Conservation (phyloP, 1,140 invertebrate species). For the Drosophila sp. region DNA sequence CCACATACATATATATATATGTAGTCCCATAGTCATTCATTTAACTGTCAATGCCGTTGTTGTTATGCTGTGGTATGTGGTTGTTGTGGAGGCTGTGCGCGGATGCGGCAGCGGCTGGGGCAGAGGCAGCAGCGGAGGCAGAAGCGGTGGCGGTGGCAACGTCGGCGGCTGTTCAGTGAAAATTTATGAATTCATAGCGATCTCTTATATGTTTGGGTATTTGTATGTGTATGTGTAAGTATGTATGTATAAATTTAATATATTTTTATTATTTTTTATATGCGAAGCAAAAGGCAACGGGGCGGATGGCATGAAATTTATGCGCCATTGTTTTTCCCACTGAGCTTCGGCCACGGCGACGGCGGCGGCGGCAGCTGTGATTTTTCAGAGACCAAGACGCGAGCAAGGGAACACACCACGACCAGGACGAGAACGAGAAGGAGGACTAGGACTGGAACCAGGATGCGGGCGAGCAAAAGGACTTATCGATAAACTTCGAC, state of each 20-base stretch:
- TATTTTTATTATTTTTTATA: conserved; percentile 62
- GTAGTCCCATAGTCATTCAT: conserved; percentile 54
- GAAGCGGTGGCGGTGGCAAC: neutral
- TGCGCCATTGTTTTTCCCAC: conserved; percentile 39
- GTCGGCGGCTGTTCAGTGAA: conserved; percentile 37
- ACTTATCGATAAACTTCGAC: conserved; percentile 73
- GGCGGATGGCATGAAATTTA: conserved; percentile 49
- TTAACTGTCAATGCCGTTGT: conserved; percentile 71
- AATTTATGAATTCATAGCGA: conserved; percentile 69
- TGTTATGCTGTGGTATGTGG: conserved; percentile 63
- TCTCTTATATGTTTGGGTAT: conserved; percentile 49
- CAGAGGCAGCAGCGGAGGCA: conserved; percentile 8
- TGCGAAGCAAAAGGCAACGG: conserved; percentile 27
- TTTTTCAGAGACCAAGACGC: conserved; percentile 8
- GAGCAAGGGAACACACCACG: conserved; percentile 20
- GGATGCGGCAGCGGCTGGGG: conserved; percentile 18
- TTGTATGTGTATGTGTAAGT: conserved; percentile 56
- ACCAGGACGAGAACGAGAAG: conserved; percentile 22
- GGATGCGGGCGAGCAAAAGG: conserved; percentile 22
- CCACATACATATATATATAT: conserved; percentile 1
- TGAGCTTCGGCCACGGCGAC: neutral
- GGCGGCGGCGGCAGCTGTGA: conserved; percentile 13
- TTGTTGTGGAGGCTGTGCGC: conserved; percentile 13
- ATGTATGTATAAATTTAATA: conserved; percentile 60
- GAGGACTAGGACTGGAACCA: conserved; percentile 35